Base-by-base conservation (phyloP, 1,140 invertebrate species). In the Eciton burchellii region DNA sequence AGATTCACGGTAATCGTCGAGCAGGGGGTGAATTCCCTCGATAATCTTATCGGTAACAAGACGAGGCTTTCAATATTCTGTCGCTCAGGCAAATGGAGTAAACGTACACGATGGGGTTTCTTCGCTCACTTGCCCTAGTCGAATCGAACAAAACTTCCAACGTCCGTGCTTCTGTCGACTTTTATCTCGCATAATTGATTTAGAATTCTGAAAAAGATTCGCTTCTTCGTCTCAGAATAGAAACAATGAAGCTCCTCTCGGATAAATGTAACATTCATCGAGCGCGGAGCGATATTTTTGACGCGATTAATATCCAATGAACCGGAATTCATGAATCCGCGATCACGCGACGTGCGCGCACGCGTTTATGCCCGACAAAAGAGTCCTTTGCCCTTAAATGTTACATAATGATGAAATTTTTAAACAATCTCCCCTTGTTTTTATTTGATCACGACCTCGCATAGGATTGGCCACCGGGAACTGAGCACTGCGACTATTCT, bases 41-140 rank as follows among this genome's bases (percentile, higher is more conserved):
- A 35, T 29, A 47, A 21, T 21, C 54, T 21, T 19, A 3, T 9
- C 19, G 54, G 41, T 66, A 47, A 59, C 54, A 60, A 24, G 11
- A 68, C 65, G 56, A 41, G 41, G 41, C 35, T 73, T 73, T 73
- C 71, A 60, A 73, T 73, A 73, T 73, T 56, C 71, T 73, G 54
- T 60, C 71, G 71, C 16, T 45, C 56, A 60, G 56, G 56, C 24
- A 60, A 73, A 73, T 47, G 24, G 56, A 73, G 56, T 21, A 47
- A 71, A 29, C 45, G 52, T 19, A 29, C 41, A 24, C 24, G 24
- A 73, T 60, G 41, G 49, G n/a, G 60, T 60, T 73, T 60, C 52
- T 43, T 19, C 59, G 16, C 12, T 41, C 41, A 47, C 3, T 11
- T 14, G 56, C 56, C 41, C 21, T n/a, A n/a, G 9, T 12, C 54